Conservation (phyloP, 2,888 invertebrate species). For the Seira musarum region DNA sequence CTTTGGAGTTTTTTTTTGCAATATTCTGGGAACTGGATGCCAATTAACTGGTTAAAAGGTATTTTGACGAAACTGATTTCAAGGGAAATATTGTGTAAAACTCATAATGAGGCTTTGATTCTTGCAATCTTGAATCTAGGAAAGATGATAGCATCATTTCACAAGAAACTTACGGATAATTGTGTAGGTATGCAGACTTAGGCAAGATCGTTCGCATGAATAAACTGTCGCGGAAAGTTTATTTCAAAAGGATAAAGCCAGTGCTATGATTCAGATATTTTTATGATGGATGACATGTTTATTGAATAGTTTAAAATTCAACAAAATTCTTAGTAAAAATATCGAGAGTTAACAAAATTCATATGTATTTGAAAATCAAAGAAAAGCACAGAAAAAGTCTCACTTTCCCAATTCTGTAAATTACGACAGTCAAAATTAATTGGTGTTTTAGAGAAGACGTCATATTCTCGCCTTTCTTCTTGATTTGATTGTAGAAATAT, state of each 20-base stretch:
- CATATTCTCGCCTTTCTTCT: slow-evolving; percentile 48
- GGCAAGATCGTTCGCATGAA: no score
- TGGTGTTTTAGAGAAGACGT: neutral
- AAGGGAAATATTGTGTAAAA: no score
- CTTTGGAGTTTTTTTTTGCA: no score
- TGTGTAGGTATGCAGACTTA: no score
- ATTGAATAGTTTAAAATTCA: neutral
- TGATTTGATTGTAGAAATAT: slow-evolving; percentile 30
- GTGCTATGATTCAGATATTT: neutral
- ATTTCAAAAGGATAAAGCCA: neutral
- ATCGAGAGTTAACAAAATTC: neutral
- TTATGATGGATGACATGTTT: neutral
- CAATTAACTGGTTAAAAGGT: no score
- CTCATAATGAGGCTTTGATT: no score
- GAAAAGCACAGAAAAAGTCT: slow-evolving; percentile 2
- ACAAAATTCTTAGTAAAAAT: neutral
- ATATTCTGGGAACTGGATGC: no score
- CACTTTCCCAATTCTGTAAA: slow-evolving; percentile 21
- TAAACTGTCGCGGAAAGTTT: no score
- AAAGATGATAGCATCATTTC: no score
- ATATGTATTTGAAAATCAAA: neutral
- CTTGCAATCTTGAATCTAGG: no score
- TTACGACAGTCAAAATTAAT: slow-evolving; percentile 14
- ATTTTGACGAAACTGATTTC: no score
- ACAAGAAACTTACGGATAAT: no score